These are phyloP conservation scores for Cinclus mexicanus DNA, from an alignment of 2,113 vertebrate genomes.

Conservation along the genomic window DNA sequence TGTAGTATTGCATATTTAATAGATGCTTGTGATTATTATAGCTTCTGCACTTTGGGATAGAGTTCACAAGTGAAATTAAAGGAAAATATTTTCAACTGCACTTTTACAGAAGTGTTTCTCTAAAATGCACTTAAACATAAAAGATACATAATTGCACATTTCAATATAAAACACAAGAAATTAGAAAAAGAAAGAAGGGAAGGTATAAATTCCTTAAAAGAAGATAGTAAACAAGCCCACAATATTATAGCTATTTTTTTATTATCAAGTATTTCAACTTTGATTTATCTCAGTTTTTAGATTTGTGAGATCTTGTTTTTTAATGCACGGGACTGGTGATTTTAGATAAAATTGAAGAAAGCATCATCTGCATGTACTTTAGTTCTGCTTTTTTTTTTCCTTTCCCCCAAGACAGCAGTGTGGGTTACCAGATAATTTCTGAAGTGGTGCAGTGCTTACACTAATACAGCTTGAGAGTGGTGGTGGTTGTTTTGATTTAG, in stretches of 20 bases:
- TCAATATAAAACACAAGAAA: neutral
- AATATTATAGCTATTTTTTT: neutral
- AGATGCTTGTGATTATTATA: neutral
- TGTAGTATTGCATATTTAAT: neutral
- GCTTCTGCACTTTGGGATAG: neutral
- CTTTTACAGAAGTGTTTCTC: neutral
- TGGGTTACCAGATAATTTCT: neutral
- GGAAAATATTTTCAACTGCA: neutral
- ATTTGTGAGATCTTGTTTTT: neutral
- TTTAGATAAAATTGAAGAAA: neutral
- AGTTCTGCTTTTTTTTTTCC: neutral
- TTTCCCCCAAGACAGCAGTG: accelerated
- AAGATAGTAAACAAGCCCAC: neutral
- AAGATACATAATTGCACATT: neutral
- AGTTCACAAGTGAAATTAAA: neutral
- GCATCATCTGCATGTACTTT: neutral
- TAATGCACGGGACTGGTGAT: neutral
- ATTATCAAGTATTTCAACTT: neutral
- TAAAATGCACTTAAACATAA: neutral
- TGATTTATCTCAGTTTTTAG: neutral
- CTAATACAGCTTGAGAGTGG: too few relatives aligned
- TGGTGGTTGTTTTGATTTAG: neutral
- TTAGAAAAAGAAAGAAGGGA: neutral
- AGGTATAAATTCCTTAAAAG: neutral
- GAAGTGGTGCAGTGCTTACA: neutral